phyloP scores from a whole-genome alignment of 2,888 invertebrate species.

The Calameuta filiformis region DNA sequence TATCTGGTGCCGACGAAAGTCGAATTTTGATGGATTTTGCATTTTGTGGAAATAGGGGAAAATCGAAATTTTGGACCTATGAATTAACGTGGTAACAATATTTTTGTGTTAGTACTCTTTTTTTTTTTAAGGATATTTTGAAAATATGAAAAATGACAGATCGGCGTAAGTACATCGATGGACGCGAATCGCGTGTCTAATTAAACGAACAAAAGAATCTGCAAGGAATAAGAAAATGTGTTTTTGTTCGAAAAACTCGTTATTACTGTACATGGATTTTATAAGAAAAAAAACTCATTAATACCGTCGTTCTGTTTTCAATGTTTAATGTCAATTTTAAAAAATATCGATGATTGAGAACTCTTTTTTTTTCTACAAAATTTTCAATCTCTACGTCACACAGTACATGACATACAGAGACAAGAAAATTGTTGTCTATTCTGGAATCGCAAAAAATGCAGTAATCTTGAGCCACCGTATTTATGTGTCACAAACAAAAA shows the following conservation, averaged over 20 bases:
- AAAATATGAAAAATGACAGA: background rate
- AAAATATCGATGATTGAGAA: background rate
- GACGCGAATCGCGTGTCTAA: background rate
- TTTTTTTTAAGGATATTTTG: background rate
- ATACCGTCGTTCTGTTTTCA: background rate
- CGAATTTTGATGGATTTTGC: background rate
- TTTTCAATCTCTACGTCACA: no score
- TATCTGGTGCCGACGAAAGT: background rate
- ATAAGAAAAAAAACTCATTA: background rate
- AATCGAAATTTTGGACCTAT: no score
- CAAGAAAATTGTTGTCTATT: no score
- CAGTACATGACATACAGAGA: no score
- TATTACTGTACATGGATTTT: background rate
- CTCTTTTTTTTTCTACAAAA: background rate
- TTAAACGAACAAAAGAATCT: background rate
- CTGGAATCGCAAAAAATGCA: no score
- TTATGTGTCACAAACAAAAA: no score
- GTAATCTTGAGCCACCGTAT: no score
- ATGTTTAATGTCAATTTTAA: background rate
- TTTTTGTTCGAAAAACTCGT: background rate
- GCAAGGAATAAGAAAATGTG: background rate
- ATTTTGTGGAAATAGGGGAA: background rate
- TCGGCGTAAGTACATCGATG: background rate
- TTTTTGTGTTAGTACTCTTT: no score
- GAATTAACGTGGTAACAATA: no score